These are phyloP conservation scores for Ormyrus nitidulus DNA, from an alignment of 2,888 invertebrate species.

Conservation along the genomic window DNA sequence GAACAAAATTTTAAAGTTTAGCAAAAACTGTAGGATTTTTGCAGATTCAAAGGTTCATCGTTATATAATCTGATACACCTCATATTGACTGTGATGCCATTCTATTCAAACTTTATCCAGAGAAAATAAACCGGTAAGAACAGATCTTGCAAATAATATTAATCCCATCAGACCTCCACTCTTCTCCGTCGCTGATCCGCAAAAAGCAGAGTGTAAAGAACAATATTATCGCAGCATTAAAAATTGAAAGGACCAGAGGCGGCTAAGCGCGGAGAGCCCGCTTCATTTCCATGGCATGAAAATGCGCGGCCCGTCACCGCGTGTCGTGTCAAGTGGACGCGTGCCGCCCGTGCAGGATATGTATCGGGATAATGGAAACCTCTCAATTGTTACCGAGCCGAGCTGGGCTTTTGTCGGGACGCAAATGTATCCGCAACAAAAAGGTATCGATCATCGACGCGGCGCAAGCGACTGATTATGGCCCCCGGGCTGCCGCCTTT, in stretches of 20 bases:
- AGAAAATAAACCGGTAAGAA: too few relatives aligned
- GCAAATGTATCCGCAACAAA: background rate
- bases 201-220: constrained; percentile 48
- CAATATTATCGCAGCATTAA: constrained; percentile 31
- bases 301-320: constrained; percentile 53
- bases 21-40: too few relatives aligned
- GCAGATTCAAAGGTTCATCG: too few relatives aligned
- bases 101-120: too few relatives aligned
- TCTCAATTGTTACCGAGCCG: constrained; percentile 27
- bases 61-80: too few relatives aligned
- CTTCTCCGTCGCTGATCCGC: too few relatives aligned
- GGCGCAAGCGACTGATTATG: constrained; percentile 38
- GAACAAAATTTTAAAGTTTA: too few relatives aligned
- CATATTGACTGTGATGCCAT: too few relatives aligned
- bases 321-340: constrained; percentile 64
- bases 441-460: constrained; percentile 9
- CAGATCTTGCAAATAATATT: too few relatives aligned
- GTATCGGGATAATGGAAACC: constrained; percentile 33
- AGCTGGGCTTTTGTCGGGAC: constrained; percentile 8
- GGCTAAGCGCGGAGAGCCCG: background rate
- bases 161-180: too few relatives aligned
- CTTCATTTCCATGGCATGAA: constrained; percentile 43
- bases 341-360: constrained; percentile 50
- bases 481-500: constrained; percentile 29
- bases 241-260: constrained; percentile 26